Evolutionary conservation across 2,797 vertebrate species (phyloP).

Genomic region (Chiloscyllium punctatum): DNA sequence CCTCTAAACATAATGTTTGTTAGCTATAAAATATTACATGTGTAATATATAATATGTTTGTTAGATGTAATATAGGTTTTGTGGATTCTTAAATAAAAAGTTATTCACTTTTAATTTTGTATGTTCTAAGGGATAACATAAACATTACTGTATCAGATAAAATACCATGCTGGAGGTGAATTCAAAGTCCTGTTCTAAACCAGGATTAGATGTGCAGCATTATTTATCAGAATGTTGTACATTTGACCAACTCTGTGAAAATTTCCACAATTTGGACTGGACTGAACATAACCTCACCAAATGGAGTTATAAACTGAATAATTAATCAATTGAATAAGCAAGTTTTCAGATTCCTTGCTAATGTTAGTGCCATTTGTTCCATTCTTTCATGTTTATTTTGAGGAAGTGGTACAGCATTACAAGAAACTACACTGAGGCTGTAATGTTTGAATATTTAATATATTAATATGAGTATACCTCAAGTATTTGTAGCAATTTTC

Average conservation of each 20-base stretch:
- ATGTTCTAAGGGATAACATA: too few species aligned
- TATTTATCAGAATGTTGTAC: not conserved
- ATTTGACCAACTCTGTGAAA: not conserved
- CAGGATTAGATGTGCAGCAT: not conserved
- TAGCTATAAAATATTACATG: too few species aligned
- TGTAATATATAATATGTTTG: too few species aligned
- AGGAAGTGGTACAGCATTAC: not conserved
- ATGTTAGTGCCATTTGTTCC: not conserved
- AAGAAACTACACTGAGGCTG: not conserved
- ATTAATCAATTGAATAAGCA: not conserved
- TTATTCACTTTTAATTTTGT: too few species aligned
- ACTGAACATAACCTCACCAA: not conserved
- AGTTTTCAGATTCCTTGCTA: not conserved
- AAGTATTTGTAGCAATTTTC: not conserved
- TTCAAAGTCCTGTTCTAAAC: not conserved
- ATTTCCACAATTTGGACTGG: not conserved
- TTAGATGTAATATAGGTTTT: too few species aligned
- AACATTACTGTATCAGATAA: too few species aligned
- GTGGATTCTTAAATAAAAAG: too few species aligned
- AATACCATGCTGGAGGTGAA: too few species aligned
- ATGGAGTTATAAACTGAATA: not conserved
- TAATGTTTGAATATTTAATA: conserved; percentile 10
- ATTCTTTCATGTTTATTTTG: not conserved
- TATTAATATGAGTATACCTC: not conserved
- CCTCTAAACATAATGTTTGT: too few species aligned